These are phyloP conservation scores for pig (Sus scrofa) DNA, from an alignment of 2,113 vertebrate genomes.

Conservation along the genomic window T2T-Sscrofa CM000824.6:120048501-120049000, in stretches of 20 bases:
- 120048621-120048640: neutral
- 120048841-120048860: neutral
- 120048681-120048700: neutral
- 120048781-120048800: neutral
- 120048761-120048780: neutral
- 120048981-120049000: conserved; percentile 97
- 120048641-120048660: neutral
- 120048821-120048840: neutral
- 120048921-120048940: conserved; percentile 98
- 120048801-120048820: neutral
- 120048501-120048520: neutral
- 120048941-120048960: conserved; percentile 95
- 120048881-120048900: rapidly evolving
- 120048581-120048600: neutral
- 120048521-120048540: conserved; percentile 17
- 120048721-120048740: neutral
- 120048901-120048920: neutral
- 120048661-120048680: neutral
- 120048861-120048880: neutral
- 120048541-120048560: conserved; percentile 6
- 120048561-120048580: neutral
- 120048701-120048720: neutral
- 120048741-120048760: neutral
- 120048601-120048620: neutral
- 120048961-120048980: conserved; percentile 99